Percentiles rank a stretch among this genome's conserved stretches.
These are phyloP conservation scores for Adelognathus sp. DNA, from an alignment of 2,888 invertebrate genomes.

Conservation along the genomic window DNA sequence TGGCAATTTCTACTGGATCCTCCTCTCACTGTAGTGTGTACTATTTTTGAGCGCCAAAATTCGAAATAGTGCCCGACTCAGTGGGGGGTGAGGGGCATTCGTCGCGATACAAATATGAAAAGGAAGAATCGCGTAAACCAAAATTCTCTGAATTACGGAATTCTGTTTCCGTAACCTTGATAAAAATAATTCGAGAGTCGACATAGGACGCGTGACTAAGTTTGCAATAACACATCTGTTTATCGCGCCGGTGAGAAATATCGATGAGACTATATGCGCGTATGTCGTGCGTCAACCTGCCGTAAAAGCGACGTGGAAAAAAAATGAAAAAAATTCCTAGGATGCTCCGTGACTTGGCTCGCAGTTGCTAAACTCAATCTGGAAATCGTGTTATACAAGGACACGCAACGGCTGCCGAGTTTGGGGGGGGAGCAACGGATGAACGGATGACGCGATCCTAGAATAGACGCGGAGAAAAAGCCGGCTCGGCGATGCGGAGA, in stretches of 20 bases:
- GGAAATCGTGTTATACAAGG: constrained; percentile 41
- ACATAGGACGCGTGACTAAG: neutral
- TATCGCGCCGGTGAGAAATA: neutral
- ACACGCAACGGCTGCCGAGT: neutral
- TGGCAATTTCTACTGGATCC: too few relatives aligned
- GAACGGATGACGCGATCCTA: constrained; percentile 35
- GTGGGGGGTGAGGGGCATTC: too few relatives aligned
- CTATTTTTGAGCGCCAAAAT: too few relatives aligned
- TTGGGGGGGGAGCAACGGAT: neutral
- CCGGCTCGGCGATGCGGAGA: neutral
- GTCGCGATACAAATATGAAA: too few relatives aligned
- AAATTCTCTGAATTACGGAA: neutral
- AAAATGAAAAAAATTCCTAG: constrained; percentile 34
- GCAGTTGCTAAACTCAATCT: constrained; percentile 50
- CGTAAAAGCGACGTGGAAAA: neutral
- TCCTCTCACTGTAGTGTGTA: too few relatives aligned
- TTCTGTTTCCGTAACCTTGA: neutral
- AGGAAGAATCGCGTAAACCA: too few relatives aligned
- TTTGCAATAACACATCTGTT: neutral
- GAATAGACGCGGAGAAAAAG: constrained; percentile 41
- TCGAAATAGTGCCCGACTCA: too few relatives aligned
- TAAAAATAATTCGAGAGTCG: neutral
- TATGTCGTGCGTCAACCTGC: neutral
- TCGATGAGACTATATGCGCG: neutral
- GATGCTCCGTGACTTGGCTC: constrained; percentile 14